phyloP scores from a whole-genome alignment of 2,888 invertebrate species.

The Drosophila affinis region DNA sequence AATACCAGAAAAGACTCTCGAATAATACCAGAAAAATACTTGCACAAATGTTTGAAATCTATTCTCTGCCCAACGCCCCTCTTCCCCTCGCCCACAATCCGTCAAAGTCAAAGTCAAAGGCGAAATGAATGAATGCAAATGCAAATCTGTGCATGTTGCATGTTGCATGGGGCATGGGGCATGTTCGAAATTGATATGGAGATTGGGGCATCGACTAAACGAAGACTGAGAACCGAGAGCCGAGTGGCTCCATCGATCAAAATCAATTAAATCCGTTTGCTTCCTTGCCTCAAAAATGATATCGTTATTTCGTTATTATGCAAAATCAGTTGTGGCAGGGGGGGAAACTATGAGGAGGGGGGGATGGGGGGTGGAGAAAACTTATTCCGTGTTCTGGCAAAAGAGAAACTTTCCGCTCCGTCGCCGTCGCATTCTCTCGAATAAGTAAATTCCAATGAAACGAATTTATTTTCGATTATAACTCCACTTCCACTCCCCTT shows the following conservation, averaged over 20 bases:
- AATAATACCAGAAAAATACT: no score
- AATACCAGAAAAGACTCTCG: no score
- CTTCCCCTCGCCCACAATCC: neutral
- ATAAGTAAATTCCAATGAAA: constrained; percentile 36
- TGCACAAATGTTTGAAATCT: no score
- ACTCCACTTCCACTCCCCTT: neutral
- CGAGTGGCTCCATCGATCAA: constrained; percentile 31
- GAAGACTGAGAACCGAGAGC: constrained; percentile 24
- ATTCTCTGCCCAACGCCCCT: no score
- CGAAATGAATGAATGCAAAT: neutral
- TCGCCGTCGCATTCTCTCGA: neutral
- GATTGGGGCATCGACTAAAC: neutral
- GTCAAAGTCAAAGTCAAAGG: neutral
- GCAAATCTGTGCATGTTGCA: neutral
- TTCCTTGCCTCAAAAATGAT: constrained; percentile 10
- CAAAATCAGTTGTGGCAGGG: constrained; percentile 16
- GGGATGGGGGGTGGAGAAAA: neutral
- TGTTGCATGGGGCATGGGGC: neutral
- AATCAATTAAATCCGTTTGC: constrained; percentile 36
- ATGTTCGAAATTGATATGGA: neutral
- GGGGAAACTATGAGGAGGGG: no score
- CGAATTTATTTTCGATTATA: constrained; percentile 51
- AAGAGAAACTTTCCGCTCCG: constrained; percentile 24
- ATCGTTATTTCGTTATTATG: constrained; percentile 40
- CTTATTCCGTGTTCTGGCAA: constrained; percentile 7